Evolutionary conservation across 2,797 vertebrate genomes (phyloP).

Genomic region (Neoniphon sammara): DNA sequence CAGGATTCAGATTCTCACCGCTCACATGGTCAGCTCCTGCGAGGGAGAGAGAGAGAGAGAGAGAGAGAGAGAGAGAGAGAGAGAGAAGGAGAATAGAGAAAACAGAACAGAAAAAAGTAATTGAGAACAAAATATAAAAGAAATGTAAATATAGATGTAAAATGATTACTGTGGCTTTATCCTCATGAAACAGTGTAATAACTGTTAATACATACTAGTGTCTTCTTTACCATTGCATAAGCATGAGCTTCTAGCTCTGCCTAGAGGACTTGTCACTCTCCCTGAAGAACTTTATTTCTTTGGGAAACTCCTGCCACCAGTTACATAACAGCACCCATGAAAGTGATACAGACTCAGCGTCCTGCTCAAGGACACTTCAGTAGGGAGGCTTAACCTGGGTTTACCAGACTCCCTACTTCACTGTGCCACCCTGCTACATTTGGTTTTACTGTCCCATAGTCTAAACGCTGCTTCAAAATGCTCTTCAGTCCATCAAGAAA

Average conservation of each 20-base stretch:
- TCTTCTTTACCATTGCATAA: not conserved
- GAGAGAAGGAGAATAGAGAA: not conserved
- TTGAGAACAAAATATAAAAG: not conserved
- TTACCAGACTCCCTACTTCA: not conserved
- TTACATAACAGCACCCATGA: too few relatives aligned
- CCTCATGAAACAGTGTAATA: not conserved
- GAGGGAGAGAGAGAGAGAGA: not conserved
- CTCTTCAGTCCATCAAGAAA: not conserved
- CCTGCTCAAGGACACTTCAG: not conserved
- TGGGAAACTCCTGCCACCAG: not conserved
- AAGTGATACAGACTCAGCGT: too few relatives aligned
- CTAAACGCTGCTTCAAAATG: not conserved
- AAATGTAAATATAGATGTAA: not conserved
- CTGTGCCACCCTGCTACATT: too few relatives aligned
- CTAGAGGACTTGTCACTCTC: not conserved
- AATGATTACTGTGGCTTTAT: not conserved
- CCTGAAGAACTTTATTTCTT: not conserved
- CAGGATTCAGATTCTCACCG: conserved; percentile 40
- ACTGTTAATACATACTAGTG: not conserved
- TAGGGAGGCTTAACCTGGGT: not conserved
- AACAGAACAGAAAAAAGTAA: not conserved
- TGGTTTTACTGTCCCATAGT: not conserved
- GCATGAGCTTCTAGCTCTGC: not conserved
- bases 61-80: not conserved
- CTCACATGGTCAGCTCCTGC: conserved; percentile 97